Base-by-base conservation (phyloP, 2,888 invertebrate species). In the Pachliopta kotzebuea region DNA sequence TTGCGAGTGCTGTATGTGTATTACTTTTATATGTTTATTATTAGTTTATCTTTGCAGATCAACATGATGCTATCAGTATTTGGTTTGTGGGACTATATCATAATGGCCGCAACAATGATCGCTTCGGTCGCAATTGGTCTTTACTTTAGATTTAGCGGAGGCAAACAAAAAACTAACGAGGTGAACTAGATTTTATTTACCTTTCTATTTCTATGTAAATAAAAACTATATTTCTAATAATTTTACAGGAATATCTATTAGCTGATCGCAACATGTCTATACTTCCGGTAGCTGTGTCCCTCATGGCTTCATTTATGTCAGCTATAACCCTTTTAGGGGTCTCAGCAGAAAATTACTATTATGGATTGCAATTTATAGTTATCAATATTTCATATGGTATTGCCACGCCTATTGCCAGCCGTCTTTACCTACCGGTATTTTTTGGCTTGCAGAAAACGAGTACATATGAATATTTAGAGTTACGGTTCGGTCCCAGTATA, bases 231-330 rank as follows among this genome's bases (percentile, higher is more conserved):
- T n/a, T n/a, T 20, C n/a, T 53, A 60, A 49, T n/a, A 68, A 70
- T 62, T 68, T 86, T 86, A 62, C 85, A 96, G 94, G 97, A 97
- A 85, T 98, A 96, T 78, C 93, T 98, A 66, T 83, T 96, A 63
- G 98, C 97, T 0, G 95, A 97, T 78, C 93, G 94, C 66, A 96
- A 95, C 69, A 96, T 98, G 95, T 93, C 95, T 8, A 92, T 96
- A 72, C 80, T 92, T 9, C 97, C 98, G 0, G 96, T 98, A 0
- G 96, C 97, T 6, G 96, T 98, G 70, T 97, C 97, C 2, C 84
- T 98, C 65, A 97, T 98, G 96, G 97, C 97, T n/a, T 97, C 97
- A 52, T 98, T 98, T 81, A 96, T 98, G 95, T 98, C 98, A 0
- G 97, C 98, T 42, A 94, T 98, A 62, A 96, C 97, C 0, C 83